phyloP scores from a whole-genome alignment of 2,797 vertebrate species.

The Dicrostonyx torquatus region DNA sequence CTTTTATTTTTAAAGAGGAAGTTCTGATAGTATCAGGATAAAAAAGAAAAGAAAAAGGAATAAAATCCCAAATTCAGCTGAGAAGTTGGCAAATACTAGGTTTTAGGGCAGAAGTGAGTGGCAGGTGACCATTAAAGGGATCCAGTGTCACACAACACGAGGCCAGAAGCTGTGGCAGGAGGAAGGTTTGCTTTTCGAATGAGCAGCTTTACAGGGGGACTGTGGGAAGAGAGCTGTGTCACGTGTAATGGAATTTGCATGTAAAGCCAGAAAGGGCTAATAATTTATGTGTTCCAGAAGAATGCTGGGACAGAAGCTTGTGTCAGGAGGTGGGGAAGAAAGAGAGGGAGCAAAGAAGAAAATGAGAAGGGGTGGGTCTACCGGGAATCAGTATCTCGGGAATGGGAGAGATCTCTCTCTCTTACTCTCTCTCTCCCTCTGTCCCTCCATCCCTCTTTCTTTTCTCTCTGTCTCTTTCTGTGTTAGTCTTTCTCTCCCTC shows the following conservation, averaged over 20 bases:
- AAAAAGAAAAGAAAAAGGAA: not conserved
- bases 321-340: accelerated
- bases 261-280: not conserved
- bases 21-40: not conserved
- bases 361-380: not conserved
- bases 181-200: not conserved
- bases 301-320: not conserved
- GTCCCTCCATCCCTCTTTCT: not conserved
- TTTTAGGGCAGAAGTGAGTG: not conserved
- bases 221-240: not conserved
- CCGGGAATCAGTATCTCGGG: not conserved
- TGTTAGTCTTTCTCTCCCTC: not conserved
- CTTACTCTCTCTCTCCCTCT: not conserved
- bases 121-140: not conserved
- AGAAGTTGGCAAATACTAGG: not conserved
- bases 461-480: not conserved
- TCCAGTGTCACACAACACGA: not conserved
- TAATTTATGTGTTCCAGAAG: not conserved
- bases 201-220: not conserved
- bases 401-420: not conserved
- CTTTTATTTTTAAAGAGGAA: not conserved
- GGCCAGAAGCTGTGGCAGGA: not conserved
- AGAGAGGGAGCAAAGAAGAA: not conserved
- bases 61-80: not conserved
- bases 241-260: not conserved